These are phyloP conservation scores for Mus caroli DNA, from an alignment of 2,797 vertebrate genomes.

Conservation along the genomic window DNA sequence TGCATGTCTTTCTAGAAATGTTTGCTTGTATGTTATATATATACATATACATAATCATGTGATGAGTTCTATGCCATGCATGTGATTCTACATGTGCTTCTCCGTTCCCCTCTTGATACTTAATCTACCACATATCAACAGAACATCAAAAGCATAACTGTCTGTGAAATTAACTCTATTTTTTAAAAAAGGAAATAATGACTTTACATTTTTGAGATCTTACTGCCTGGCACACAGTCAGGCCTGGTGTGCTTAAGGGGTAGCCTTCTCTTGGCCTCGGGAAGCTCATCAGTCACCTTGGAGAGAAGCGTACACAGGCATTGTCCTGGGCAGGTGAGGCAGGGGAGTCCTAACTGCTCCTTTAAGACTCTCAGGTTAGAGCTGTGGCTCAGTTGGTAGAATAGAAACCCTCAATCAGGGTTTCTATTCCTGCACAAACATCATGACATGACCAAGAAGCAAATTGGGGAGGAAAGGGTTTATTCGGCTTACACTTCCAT, in stretches of 20 bases:
- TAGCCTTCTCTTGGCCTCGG: background rate
- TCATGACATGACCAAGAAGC: too few species aligned
- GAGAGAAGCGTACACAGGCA: background rate
- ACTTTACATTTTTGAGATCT: constrained; percentile 6
- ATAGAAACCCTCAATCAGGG: too few species aligned
- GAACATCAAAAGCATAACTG: background rate
- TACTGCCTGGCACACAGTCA: constrained; percentile 3
- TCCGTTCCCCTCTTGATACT: background rate
- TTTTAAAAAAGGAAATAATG: background rate
- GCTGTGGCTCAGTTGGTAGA: too few species aligned
- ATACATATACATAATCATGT: too few species aligned
- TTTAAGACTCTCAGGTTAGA: too few species aligned
- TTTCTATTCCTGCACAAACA: too few species aligned
- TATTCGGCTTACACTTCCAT: too few species aligned
- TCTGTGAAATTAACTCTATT: constrained; percentile 32
- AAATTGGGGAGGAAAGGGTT: too few species aligned
- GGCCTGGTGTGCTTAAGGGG: background rate
- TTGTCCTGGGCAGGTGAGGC: too few species aligned
- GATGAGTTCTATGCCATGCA: too few species aligned
- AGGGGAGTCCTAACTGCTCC: too few species aligned
- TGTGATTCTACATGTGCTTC: background rate
- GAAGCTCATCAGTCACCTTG: background rate
- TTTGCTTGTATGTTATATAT: background rate
- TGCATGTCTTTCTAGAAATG: background rate
- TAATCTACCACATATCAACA: background rate